These are phyloP conservation scores for Periophthalmus modestus DNA, from an alignment of 2,113 vertebrate genomes.

Conservation along the genomic window DNA sequence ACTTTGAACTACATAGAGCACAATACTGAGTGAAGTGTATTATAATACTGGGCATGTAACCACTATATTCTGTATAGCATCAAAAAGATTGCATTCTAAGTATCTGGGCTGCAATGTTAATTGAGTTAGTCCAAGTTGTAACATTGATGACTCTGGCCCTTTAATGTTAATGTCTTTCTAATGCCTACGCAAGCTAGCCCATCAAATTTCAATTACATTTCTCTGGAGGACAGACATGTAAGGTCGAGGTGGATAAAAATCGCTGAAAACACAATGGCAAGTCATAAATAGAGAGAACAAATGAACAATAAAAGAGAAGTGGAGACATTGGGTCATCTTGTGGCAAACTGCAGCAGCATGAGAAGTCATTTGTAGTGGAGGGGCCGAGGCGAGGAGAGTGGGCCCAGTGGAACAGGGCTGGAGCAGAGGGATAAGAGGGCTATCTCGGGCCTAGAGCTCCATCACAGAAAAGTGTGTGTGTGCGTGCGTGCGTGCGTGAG, in stretches of 20 bases:
- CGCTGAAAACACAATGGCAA: background rate
- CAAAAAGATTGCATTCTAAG: background rate
- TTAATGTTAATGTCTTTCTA: background rate
- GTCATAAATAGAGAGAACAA: background rate
- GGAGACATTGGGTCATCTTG: constrained; percentile 19
- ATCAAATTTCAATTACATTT: background rate
- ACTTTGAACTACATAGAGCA: no score
- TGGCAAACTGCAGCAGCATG: constrained; percentile 19
- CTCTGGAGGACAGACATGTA: constrained; percentile 19
- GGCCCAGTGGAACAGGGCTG: constrained; percentile 58
- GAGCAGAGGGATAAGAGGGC: constrained; percentile 58
- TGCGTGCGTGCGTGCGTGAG: constrained; percentile 6
- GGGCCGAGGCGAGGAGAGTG: constrained; percentile 17
- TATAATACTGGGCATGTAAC: background rate
- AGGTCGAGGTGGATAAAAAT: constrained; percentile 29
- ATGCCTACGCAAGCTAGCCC: background rate
- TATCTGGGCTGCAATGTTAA: background rate
- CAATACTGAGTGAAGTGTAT: no score
- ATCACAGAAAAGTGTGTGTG: constrained; percentile 24
- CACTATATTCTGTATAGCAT: no score
- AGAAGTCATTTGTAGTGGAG: constrained; percentile 2
- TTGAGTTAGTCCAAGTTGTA: background rate
- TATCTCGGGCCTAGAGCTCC: constrained; percentile 53
- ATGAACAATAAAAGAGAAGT: constrained; percentile 2
- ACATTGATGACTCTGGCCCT: background rate